phyloP scores from a whole-genome alignment of 1,140 invertebrate genomes.

The Hyposmocoma kahamanoa region DNA sequence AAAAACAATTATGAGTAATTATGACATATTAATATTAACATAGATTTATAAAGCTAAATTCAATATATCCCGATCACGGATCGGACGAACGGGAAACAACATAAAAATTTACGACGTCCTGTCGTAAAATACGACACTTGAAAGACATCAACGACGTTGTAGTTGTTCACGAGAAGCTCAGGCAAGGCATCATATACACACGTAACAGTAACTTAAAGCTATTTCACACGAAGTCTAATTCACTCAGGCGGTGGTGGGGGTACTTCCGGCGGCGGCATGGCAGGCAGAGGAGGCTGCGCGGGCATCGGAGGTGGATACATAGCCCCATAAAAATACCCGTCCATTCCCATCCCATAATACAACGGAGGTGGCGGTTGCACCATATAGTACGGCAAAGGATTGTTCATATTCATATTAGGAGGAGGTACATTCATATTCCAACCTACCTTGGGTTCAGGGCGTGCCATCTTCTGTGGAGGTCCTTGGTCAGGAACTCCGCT shows the following conservation, averaged over 20 bases:
- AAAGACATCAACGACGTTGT: no score
- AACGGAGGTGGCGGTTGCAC: slow-evolving; percentile 51
- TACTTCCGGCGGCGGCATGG: slow-evolving; percentile 47
- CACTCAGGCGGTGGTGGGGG: slow-evolving; percentile 57
- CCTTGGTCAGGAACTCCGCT: slow-evolving; percentile 24
- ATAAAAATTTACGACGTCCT: no score
- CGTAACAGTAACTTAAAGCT: no score
- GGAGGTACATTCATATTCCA: slow-evolving; percentile 33
- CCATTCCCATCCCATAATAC: slow-evolving; percentile 41
- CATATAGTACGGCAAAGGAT: slow-evolving; percentile 48
- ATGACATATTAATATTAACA: no score
- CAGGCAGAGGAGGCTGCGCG: slow-evolving; percentile 35
- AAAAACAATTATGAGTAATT: no score
- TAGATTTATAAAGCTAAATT: no score
- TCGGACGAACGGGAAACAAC: no score
- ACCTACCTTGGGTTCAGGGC: slow-evolving; percentile 51
- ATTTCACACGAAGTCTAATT: no score
- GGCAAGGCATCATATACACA: no score
- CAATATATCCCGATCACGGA: no score
- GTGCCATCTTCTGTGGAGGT: slow-evolving; percentile 46
- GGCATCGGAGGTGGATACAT: slow-evolving; percentile 27
- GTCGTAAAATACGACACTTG: no score
- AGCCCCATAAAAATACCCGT: slow-evolving; percentile 37
- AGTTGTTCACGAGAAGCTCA: no score
- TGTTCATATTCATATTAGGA: slow-evolving; percentile 29